phyloP scores from a whole-genome alignment of 1,140 invertebrate genomes.

The Saccostrea echinata region DNA sequence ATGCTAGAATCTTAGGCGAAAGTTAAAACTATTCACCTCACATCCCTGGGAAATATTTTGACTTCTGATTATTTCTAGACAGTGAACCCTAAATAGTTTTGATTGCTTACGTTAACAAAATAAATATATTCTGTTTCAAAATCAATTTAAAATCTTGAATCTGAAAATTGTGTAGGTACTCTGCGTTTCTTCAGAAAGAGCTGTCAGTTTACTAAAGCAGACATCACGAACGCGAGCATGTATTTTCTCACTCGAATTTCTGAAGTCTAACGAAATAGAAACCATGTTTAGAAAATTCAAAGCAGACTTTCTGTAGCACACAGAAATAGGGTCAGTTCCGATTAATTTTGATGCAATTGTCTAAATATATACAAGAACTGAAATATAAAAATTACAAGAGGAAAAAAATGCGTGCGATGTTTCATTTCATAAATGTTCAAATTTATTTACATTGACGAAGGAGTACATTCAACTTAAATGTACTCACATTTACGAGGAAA shows the following conservation, averaged over 20 bases:
- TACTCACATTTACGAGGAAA: background rate
- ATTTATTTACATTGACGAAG: background rate
- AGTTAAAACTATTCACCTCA: background rate
- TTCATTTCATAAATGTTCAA: background rate
- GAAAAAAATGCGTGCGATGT: too few relatives aligned
- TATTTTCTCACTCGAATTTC: slow-evolving; percentile 12
- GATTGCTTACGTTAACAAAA: slow-evolving; percentile 24
- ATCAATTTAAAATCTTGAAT: slow-evolving; percentile 29
- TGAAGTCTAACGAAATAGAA: background rate
- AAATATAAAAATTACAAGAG: too few relatives aligned
- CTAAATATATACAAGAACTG: too few relatives aligned
- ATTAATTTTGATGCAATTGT: background rate
- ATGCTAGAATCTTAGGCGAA: too few relatives aligned
- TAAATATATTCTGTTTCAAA: slow-evolving; percentile 34
- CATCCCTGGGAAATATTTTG: background rate
- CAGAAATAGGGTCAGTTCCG: background rate
- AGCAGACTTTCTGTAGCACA: background rate
- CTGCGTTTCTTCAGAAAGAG: slow-evolving; percentile 5
- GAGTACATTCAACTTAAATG: background rate
- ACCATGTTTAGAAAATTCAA: background rate
- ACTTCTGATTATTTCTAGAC: background rate
- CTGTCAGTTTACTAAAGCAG: slow-evolving; percentile 5
- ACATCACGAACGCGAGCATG: slow-evolving; percentile 20
- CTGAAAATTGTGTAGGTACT: background rate
- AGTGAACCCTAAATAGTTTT: slow-evolving; percentile 1